Percentiles rank a stretch among this genome's conserved stretches.
These are phyloP conservation scores for Acrocephalus scirpaceus DNA, from an alignment of 2,797 vertebrate genomes.

Conservation along the genomic window DNA sequence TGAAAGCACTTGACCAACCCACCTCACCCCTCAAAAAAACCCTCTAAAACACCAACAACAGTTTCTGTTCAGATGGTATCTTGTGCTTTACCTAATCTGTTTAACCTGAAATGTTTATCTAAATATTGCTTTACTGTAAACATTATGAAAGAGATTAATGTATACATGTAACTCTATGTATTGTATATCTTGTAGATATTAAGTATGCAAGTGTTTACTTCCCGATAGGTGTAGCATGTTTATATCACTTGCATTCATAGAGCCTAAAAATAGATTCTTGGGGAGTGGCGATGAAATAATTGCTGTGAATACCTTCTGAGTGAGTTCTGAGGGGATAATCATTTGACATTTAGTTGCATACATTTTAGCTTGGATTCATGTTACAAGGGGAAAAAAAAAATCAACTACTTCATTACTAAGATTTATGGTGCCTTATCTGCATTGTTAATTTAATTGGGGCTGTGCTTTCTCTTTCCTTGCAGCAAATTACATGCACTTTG, in stretches of 20 bases:
- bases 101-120: slow-evolving; percentile 45
- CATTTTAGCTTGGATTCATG: slow-evolving; percentile 22
- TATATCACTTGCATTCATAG: slow-evolving; percentile 27
- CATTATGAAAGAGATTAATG: not conserved
- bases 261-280: slow-evolving; percentile 17
- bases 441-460: not conserved
- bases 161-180: not conserved
- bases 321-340: not conserved
- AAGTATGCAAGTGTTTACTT: not conserved
- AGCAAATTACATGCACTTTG: slow-evolving; percentile 33
- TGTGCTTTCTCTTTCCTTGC: not conserved
- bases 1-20: not conserved
- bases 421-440: slow-evolving; percentile 65
- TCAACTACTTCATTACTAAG: not conserved
- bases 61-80: not conserved
- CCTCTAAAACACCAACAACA: not conserved
- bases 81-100: slow-evolving; percentile 27
- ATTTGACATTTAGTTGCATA: not conserved
- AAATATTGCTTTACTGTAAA: slow-evolving; percentile 51
- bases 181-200: slow-evolving; percentile 37
- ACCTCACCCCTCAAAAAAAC: not conserved
- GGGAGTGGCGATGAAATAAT: slow-evolving; percentile 36
- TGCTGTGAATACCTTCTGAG: slow-evolving; percentile 2
- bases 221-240: not conserved
- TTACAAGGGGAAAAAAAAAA: not conserved